Conservation (phyloP, 2,797 vertebrate genomes). For the Spinibarbus caldwelli region DNA sequence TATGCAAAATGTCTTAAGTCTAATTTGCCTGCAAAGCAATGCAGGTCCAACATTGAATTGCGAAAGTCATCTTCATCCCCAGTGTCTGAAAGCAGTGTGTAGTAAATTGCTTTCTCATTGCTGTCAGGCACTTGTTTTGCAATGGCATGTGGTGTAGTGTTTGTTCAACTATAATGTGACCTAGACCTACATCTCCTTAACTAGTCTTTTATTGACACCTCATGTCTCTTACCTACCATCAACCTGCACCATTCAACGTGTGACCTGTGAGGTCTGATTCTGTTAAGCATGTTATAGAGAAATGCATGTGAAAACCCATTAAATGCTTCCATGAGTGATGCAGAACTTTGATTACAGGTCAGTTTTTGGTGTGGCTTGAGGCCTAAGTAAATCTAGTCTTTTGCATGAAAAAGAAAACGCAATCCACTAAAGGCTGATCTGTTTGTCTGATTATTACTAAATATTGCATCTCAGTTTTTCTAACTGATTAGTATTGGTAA, state of each 20-base stretch:
- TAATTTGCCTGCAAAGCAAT: slow-evolving; percentile 50
- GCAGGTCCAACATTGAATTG: slow-evolving; percentile 53
- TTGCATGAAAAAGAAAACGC: slow-evolving; percentile 12
- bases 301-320: slow-evolving; percentile 40
- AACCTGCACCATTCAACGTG: slow-evolving; percentile 43
- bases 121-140: slow-evolving; percentile 56
- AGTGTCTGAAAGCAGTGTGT: slow-evolving; percentile 52
- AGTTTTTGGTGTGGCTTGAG: slow-evolving; percentile 27
- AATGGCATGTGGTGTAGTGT: slow-evolving; percentile 57
- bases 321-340: slow-evolving; percentile 34
- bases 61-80: slow-evolving; percentile 49
- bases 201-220: slow-evolving; percentile 38
- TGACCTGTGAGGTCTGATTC: slow-evolving; percentile 31
- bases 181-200: slow-evolving; percentile 35
- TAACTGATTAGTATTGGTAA: neutral
- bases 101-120: slow-evolving; percentile 54
- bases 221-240: slow-evolving; percentile 30
- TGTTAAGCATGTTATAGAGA: slow-evolving; percentile 39
- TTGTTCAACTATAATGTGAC: slow-evolving; percentile 52
- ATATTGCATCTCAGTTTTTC: neutral
- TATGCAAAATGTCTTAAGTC: slow-evolving; percentile 46
- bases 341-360: slow-evolving; percentile 3
- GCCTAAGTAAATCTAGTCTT: slow-evolving; percentile 3
- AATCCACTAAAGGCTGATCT: neutral
- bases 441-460: neutral